A percentile compares a stretch with the other conserved stretches of the same genome.
Conservation (phyloP, 1,140 invertebrate genomes). For the Mamestra configurata region DNA sequence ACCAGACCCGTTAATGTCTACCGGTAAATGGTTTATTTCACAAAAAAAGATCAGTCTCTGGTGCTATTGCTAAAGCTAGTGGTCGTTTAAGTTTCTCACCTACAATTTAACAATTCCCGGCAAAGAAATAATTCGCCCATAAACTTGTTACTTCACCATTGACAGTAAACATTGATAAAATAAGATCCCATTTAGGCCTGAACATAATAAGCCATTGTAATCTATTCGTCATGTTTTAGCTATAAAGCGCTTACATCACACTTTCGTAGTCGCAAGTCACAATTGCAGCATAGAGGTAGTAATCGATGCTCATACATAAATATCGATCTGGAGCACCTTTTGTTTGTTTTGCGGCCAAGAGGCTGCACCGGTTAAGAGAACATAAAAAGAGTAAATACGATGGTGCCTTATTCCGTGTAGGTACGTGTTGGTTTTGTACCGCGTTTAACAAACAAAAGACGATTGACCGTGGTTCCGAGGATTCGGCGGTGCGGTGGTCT, state of each 20-base stretch:
- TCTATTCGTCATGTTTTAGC: slow-evolving; percentile 45
- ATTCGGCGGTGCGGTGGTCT: slow-evolving; percentile 52
- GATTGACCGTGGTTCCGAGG: slow-evolving; percentile 66
- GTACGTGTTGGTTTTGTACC: slow-evolving; percentile 78
- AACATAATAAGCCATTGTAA: slow-evolving; percentile 41
- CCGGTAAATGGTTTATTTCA: slow-evolving; percentile 50
- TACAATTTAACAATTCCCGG: slow-evolving; percentile 30
- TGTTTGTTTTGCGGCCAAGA: slow-evolving; percentile 33
- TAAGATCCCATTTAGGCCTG: slow-evolving; percentile 38
- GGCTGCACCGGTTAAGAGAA: not conserved
- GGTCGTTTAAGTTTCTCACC: slow-evolving; percentile 1
- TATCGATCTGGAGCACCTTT: slow-evolving; percentile 52
- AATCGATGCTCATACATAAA: slow-evolving; percentile 49
- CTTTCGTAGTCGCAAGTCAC: slow-evolving; percentile 27
- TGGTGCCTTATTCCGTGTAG: slow-evolving; percentile 65
- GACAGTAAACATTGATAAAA: slow-evolving; percentile 43
- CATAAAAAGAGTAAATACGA: slow-evolving; percentile 55
- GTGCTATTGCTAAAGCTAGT: slow-evolving; percentile 29
- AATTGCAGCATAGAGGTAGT: slow-evolving; percentile 45
- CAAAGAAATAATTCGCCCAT: slow-evolving; percentile 18
- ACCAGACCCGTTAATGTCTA: slow-evolving; percentile 53
- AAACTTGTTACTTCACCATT: slow-evolving; percentile 38
- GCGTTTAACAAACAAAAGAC: slow-evolving; percentile 82
- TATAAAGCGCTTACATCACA: slow-evolving; percentile 46
- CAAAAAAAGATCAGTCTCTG: slow-evolving; percentile 23